phyloP scores from a whole-genome alignment of 2,797 vertebrate genomes.

The Acomys russatus region DNA sequence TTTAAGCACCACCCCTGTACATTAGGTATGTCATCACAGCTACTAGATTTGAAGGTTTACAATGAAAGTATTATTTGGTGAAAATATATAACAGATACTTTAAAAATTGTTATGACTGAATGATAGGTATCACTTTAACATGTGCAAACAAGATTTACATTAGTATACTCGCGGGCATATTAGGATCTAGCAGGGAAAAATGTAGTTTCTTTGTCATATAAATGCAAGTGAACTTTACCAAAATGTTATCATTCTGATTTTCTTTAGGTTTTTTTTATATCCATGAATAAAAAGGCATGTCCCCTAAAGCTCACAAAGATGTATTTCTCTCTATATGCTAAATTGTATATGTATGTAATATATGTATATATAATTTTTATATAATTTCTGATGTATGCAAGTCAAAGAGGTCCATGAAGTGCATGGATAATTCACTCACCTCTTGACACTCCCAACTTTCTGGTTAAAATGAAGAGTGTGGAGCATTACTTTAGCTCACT shows the following conservation, averaged over 20 bases:
- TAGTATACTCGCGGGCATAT: background rate
- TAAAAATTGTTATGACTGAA: background rate
- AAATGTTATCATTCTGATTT: conserved; percentile 7
- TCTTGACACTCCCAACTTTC: background rate
- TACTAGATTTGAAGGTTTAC: background rate
- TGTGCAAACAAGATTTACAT: background rate
- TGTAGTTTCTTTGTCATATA: background rate
- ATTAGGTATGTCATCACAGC: background rate
- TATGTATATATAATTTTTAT: background rate
- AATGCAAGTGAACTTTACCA: background rate
- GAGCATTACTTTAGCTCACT: conserved; percentile 23
- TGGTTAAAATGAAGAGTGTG: background rate
- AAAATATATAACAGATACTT: background rate
- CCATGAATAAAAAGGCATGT: background rate
- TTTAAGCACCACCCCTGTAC: background rate
- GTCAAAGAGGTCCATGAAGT: background rate
- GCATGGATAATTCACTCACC: background rate
- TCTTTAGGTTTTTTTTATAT: conserved; percentile 22
- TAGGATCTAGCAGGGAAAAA: background rate
- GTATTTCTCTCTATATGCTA: background rate
- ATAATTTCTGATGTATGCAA: background rate
- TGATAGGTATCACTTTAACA: background rate
- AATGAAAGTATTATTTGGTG: background rate
- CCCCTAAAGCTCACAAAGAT: background rate
- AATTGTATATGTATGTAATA: background rate